Evolutionary conservation across 2,113 vertebrate genomes (phyloP), one percentile per base, ranked within the genome.

Genomic region (Heterotilapia buettikoferi): DNA sequence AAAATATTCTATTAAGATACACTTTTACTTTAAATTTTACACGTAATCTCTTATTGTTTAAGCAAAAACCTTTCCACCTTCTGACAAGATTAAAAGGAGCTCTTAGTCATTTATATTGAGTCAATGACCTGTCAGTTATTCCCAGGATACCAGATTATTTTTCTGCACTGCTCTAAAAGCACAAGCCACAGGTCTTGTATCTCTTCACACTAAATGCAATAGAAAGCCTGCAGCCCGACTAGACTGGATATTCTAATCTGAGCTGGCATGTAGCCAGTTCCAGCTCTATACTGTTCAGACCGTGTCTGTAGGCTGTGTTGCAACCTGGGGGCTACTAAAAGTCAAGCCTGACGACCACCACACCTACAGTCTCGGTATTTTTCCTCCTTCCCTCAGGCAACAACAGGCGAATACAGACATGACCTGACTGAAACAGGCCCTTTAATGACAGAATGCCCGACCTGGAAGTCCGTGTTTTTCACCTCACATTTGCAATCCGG

Each of bases 161-260:
- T 52, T 33, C 73, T 33, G 45, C 45, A 50, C 84, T 6, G 45
- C 84, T 31, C 45, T 40, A 18, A 38, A 56, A 18, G 21, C 80
- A 63, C n/a, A 47, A 33, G 45, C 73, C 33, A 78, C 52, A 66
- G 14, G 52, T 85, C 68, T 21, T n/a, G 18, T 63, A 18, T 86
- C 52, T 83, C 54, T 80, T 86, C 43, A 84, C 83, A 84, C 83
- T 73, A 38, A 53, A 92, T 87, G 84, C 80, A 88, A 31, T 78
- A 52, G 33, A 83, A 78, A 56, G 52, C 66, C 80, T 50, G 82
- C 53, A 78, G 71, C 83, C 83, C 83, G 38, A 21, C 43, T 18
- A 57, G 18, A 80, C 2, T 53, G 63, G 21, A 61, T 50, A 43
- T 16, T 83, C 61, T 87, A 45, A 91, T 85, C 66, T 78, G 59